phyloP scores from a whole-genome alignment of 1,140 invertebrate genomes.

The Drosophila ananassae region DNA sequence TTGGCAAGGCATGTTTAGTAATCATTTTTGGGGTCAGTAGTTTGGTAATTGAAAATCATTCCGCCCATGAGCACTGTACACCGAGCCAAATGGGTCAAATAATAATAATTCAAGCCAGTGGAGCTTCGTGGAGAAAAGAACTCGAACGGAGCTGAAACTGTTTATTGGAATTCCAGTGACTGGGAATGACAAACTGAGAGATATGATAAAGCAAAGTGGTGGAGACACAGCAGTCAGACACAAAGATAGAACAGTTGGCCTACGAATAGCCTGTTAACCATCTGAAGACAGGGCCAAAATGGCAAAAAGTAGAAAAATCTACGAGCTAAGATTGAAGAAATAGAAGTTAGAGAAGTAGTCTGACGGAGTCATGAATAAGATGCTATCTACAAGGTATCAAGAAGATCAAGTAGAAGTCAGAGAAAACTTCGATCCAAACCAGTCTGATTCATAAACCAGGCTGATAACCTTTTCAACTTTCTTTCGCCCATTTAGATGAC shows the following conservation, averaged over 20 bases:
- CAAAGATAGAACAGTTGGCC: conserved; percentile 19
- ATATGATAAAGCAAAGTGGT: conserved; percentile 22
- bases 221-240: conserved; percentile 34
- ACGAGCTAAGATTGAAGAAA: no score
- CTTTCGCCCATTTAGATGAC: no score
- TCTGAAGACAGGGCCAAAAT: background rate
- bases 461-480: no score
- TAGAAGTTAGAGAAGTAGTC: no score
- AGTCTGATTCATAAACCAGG: no score
- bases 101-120: conserved; percentile 13
- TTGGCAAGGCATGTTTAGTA: conserved; percentile 44
- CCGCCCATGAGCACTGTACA: conserved; percentile 11
- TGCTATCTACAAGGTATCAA: no score
- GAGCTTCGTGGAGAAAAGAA: conserved; percentile 1
- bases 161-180: conserved; percentile 48
- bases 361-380: background rate
- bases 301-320: background rate
- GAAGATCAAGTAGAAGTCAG: no score
- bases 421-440: no score
- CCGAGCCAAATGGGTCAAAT: conserved; percentile 60
- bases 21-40: conserved; percentile 71
- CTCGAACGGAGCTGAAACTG: conserved; percentile 26
- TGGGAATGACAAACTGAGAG: conserved; percentile 38
- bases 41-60: conserved; percentile 74
- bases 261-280: conserved; percentile 41